Conservation (phyloP, 2,113 vertebrate genomes). For the Syrmaticus mikado region DNA sequence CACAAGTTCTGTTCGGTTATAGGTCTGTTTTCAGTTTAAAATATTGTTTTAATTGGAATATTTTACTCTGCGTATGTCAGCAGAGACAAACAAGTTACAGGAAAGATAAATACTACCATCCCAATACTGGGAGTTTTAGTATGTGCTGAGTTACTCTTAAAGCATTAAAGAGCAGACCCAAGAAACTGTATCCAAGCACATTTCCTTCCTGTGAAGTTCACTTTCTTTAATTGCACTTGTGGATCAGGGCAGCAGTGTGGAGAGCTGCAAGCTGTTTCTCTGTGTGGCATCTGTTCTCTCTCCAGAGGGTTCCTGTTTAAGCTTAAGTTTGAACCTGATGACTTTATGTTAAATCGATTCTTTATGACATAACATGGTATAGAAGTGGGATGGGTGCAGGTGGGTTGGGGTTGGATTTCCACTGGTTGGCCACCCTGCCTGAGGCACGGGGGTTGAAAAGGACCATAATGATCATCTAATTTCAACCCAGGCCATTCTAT, state of each 20-base stretch:
- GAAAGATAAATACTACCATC: neutral
- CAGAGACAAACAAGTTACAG: neutral
- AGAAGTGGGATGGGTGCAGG: neutral
- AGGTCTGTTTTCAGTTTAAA: neutral
- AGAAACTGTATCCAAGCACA: accelerated
- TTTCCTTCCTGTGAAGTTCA: accelerated
- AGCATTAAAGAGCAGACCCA: neutral
- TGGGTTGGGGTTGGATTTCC: too few relatives aligned
- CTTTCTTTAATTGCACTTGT: neutral
- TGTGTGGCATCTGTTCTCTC: neutral
- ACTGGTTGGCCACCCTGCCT: too few relatives aligned
- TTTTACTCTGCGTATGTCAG: neutral
- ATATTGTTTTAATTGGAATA: neutral
- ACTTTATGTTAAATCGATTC: neutral
- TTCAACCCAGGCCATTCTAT: too few relatives aligned
- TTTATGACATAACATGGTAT: neutral
- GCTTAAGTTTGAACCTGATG: neutral
- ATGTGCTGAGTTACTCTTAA: neutral
- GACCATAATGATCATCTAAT: too few relatives aligned
- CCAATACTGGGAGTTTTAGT: neutral
- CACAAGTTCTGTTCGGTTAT: neutral
- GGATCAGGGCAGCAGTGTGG: neutral
- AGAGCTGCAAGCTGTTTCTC: neutral
- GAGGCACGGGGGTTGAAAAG: too few relatives aligned
- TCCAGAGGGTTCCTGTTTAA: neutral